Evolutionary conservation across 2,797 vertebrate genomes (phyloP).

Genomic region (Chloroceryle inda): DNA sequence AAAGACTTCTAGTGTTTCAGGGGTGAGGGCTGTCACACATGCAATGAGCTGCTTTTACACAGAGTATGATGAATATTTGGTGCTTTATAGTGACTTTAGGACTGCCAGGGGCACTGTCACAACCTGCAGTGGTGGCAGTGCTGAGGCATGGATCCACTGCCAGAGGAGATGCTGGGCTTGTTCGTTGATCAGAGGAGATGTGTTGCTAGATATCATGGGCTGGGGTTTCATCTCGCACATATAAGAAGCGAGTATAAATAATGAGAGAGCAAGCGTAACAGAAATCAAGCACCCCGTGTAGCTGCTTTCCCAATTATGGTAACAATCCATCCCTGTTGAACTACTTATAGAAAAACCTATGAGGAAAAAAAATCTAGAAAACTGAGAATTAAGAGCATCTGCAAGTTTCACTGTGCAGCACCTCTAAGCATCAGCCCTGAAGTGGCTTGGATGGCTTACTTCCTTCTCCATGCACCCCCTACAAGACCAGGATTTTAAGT

Average conservation of each 20-base stretch:
- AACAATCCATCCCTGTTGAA: neutral
- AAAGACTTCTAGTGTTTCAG: neutral
- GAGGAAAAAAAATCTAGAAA: too few species aligned
- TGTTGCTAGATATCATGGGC: neutral
- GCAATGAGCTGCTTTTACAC: neutral
- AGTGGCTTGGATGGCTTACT: neutral
- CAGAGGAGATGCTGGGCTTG: neutral
- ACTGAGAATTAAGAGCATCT: neutral
- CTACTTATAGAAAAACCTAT: neutral
- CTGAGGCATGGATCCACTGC: neutral
- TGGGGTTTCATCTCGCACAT: neutral
- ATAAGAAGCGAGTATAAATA: neutral
- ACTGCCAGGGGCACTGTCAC: neutral
- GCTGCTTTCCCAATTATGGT: neutral
- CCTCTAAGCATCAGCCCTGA: neutral
- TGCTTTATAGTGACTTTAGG: neutral
- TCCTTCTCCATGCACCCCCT: neutral
- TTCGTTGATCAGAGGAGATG: neutral
- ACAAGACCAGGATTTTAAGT: neutral
- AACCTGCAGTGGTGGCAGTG: neutral
- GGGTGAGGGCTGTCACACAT: neutral
- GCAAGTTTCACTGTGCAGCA: neutral
- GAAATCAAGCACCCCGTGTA: neutral
- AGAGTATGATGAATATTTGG: neutral
- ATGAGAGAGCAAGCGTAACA: neutral